Base-by-base conservation (phyloP, 2,888 invertebrate species). In the Campoplex nolae region DNA sequence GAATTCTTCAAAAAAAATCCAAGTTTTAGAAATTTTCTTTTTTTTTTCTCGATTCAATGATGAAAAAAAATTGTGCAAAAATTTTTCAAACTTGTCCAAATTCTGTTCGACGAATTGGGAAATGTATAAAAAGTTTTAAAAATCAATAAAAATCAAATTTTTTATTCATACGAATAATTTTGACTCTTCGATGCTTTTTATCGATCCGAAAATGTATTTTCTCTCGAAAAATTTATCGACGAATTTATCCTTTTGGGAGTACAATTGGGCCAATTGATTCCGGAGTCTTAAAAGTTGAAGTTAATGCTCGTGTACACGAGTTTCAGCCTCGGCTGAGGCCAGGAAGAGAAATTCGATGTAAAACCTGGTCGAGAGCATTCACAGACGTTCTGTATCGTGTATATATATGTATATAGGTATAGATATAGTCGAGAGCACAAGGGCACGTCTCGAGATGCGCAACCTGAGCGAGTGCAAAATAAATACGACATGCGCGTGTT, bases 321-420 rank as follows among this genome's bases (percentile, higher is more conserved):
- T 45, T n/a, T 68, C 74, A 78, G 78, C 42, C 78, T 74, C 68
- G 48, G 32, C n/a, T 54, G 68, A 83, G 78, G 86, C 45, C 83
- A 67, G 86, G 83, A 86, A 86, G 83, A 79, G 86, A 86, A 76
- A 83, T 86, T 86, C 86, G 79, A 70, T 79, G 83, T 83, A 65
- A 79, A 75, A 65, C 75, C 76, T 67, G 68, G 71, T 54, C 65
- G 68, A 81, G 81, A 77, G 76, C 67, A 58, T 23, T n/a, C 38
- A 71, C 38, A 48, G 32, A 54, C 51, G n/a, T 75, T 54, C 56
- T 32, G 28, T 42, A 45, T 56, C 38, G 38, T 4, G 35, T 54
- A 9, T 48, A 82, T 58, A 16, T 70, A 32, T 35, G 35, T 38
- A 11, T 38, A 35, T 74, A 13, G 56, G 35, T 38, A 11, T 38